Conservation (phyloP, 2,888 invertebrate species). For the Sclerodermus sp. region DNA sequence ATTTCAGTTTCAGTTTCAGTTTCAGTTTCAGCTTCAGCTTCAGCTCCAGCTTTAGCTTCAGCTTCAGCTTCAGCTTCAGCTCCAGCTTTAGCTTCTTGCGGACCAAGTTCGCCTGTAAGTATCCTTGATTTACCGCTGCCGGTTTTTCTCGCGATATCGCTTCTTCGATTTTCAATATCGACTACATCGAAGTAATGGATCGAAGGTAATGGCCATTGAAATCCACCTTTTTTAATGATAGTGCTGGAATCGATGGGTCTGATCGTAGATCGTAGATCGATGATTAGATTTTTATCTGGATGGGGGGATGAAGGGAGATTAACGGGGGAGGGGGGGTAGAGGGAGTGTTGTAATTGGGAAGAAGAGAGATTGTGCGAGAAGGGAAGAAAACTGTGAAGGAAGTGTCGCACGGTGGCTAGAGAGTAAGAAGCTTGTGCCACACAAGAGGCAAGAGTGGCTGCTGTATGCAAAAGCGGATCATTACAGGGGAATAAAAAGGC, state of each 20-base stretch:
- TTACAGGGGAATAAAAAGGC: conserved; percentile 32
- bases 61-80: too few species aligned
- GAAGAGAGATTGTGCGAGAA: neutral
- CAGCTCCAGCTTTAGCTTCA: too few species aligned
- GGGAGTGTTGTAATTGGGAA: neutral
- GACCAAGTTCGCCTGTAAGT: conserved; percentile 14
- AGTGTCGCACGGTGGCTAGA: neutral
- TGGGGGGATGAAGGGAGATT: too few species aligned
- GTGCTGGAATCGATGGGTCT: too few species aligned
- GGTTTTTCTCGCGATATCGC: conserved; percentile 14
- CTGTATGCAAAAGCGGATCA: conserved; percentile 51
- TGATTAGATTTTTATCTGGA: too few species aligned
- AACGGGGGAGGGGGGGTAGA: too few species aligned
- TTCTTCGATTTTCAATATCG: too few species aligned
- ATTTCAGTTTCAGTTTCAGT: conserved; percentile 41
- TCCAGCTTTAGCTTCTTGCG: conserved; percentile 13
- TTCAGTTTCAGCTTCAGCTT: too few species aligned
- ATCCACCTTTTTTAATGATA: too few species aligned
- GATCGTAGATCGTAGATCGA: too few species aligned
- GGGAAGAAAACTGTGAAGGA: neutral
- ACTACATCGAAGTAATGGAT: too few species aligned
- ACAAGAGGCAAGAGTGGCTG: conserved; percentile 25
- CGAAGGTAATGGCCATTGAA: too few species aligned
- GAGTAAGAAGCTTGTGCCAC: conserved; percentile 9
- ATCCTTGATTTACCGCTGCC: conserved; percentile 29